Evolutionary conservation across 2,113 vertebrate species (phyloP).

Genomic region (Sigmodon hispidus): DNA sequence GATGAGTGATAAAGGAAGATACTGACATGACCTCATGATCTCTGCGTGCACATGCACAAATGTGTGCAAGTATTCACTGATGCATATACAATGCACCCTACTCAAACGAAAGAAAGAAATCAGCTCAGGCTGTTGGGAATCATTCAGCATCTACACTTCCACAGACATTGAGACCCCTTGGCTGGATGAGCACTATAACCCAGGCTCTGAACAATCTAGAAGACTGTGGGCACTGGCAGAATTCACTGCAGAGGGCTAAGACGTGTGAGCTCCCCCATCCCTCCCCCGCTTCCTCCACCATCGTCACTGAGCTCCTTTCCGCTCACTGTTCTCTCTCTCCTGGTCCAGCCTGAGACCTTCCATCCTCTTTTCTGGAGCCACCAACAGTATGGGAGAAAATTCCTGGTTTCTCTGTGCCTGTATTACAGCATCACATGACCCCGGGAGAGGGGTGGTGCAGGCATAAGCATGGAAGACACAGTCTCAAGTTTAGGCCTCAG

Average conservation of each 20-base stretch:
- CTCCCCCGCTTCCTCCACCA: neutral
- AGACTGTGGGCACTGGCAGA: neutral
- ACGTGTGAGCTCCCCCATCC: no score
- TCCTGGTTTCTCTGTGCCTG: neutral
- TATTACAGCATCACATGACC: neutral
- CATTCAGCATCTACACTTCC: neutral
- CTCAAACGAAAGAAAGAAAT: neutral
- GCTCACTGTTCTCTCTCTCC: no score
- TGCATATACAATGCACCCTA: no score
- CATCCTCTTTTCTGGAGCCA: neutral
- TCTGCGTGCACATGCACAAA: no score
- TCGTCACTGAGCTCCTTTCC: neutral
- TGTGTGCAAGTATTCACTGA: no score
- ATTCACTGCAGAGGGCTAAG: neutral
- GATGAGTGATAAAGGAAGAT: neutral
- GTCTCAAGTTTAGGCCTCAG: neutral
- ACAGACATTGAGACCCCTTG: neutral
- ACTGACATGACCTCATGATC: neutral
- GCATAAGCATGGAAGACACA: neutral
- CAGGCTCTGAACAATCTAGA: neutral
- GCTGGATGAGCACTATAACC: neutral
- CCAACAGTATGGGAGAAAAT: neutral
- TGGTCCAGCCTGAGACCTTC: neutral
- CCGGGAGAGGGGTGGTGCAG: neutral
- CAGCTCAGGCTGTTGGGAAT: neutral